A percentile compares a stretch with the other conserved stretches of the same genome.
Conservation (phyloP, 1,140 invertebrate genomes). For the Pogonus chalceus region DNA sequence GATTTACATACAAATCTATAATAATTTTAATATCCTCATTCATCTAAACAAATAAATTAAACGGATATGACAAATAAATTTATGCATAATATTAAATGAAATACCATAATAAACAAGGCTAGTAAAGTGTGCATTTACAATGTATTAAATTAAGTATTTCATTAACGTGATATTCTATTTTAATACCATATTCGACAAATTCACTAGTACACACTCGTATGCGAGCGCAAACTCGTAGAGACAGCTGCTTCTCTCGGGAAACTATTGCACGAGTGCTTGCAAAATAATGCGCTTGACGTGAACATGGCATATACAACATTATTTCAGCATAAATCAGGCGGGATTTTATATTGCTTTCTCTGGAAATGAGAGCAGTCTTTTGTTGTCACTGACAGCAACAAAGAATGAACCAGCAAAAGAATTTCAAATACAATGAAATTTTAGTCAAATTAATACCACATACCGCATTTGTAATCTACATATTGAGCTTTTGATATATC, state of each 20-base stretch:
- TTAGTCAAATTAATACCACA: neutral
- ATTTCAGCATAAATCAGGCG: constrained; percentile 3
- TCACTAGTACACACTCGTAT: neutral
- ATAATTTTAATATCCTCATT: too few relatives aligned
- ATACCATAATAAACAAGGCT: too few relatives aligned
- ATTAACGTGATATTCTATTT: too few relatives aligned
- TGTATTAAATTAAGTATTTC: too few relatives aligned
- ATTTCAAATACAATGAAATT: neutral
- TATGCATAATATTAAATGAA: too few relatives aligned
- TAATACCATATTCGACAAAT: too few relatives aligned
- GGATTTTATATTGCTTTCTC: constrained; percentile 3
- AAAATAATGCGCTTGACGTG: neutral
- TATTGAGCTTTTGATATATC: neutral
- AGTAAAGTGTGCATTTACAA: too few relatives aligned
- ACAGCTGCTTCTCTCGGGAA: neutral
- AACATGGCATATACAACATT: constrained; percentile 1
- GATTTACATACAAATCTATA: too few relatives aligned
- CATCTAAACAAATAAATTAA: too few relatives aligned
- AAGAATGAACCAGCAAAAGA: neutral
- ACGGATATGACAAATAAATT: too few relatives aligned
- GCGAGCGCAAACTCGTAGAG: neutral
- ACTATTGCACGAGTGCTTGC: neutral
- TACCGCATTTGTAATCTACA: too few relatives aligned
- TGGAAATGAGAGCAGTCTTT: neutral
- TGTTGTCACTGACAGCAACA: neutral